A percentile compares a stretch with the other conserved stretches of the same genome.
Evolutionary conservation across 2,797 vertebrate species (phyloP).

Genomic region (Adelosebastes latens): DNA sequence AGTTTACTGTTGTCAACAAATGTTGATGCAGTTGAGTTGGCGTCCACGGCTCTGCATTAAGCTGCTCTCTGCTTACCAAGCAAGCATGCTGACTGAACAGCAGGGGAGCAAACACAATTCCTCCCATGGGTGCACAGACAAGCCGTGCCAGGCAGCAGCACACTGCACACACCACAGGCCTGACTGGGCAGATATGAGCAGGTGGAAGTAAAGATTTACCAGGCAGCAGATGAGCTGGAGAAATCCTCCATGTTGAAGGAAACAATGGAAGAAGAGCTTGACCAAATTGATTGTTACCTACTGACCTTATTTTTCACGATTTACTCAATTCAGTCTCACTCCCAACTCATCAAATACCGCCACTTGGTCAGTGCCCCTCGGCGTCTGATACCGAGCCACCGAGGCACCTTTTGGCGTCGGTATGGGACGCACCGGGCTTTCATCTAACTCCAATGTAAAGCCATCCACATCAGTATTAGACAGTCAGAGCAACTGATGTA

Average conservation of each 20-base stretch:
- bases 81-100: constrained; percentile 1
- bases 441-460: neutral
- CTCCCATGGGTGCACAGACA: neutral
- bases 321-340: neutral
- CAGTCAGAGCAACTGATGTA: neutral
- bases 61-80: constrained; percentile 1
- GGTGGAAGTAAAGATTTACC: constrained; percentile 1
- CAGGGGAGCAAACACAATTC: neutral
- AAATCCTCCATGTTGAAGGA: neutral
- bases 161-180: neutral
- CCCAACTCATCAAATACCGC: neutral
- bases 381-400: too few relatives aligned
- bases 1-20: neutral
- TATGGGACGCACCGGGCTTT: neutral
- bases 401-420: neutral
- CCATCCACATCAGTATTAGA: neutral
- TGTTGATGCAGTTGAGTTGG: neutral
- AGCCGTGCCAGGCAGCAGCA: neutral
- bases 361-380: neutral
- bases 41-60: neutral
- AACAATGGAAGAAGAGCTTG: neutral
- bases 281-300: neutral
- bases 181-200: neutral
- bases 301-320: neutral
- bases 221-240: constrained; percentile 8